Conservation (phyloP, 2,888 invertebrate genomes). For the Pecten maximus region DNA sequence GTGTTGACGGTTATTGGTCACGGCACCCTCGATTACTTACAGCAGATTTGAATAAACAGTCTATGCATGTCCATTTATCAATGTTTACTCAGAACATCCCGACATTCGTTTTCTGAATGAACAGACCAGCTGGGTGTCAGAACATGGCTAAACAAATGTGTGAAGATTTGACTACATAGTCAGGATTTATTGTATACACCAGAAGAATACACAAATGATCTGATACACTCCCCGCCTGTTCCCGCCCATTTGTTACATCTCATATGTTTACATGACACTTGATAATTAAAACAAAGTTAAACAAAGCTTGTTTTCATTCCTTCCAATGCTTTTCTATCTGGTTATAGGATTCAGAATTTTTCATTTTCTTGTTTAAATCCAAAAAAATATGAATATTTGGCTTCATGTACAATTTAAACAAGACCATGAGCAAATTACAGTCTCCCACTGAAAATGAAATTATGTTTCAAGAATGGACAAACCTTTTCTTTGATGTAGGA, state of each 20-base stretch:
- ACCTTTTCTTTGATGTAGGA: too few relatives aligned
- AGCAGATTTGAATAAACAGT: not conserved
- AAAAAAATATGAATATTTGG: too few relatives aligned
- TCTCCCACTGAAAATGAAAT: too few relatives aligned
- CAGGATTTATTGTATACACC: not conserved
- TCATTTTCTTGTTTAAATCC: not conserved
- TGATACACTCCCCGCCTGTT: not conserved
- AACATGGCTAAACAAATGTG: constrained; percentile 1
- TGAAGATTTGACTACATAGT: not conserved
- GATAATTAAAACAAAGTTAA: not conserved
- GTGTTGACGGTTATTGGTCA: not conserved
- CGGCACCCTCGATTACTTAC: not conserved
- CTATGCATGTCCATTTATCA: not conserved
- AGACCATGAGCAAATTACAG: too few relatives aligned
- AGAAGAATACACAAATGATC: not conserved
- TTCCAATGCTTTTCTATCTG: not conserved
- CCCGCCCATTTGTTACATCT: not conserved
- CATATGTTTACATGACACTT: not conserved
- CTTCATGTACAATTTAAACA: too few relatives aligned
- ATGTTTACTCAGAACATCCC: not conserved
- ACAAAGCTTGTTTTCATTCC: not conserved
- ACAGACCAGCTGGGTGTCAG: not conserved
- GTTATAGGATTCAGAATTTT: not conserved
- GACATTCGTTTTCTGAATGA: not conserved
- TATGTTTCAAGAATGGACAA: too few relatives aligned